These are phyloP conservation scores for Rhimphoctona megacephalus DNA, from an alignment of 2,888 invertebrate genomes.

Conservation along the genomic window DNA sequence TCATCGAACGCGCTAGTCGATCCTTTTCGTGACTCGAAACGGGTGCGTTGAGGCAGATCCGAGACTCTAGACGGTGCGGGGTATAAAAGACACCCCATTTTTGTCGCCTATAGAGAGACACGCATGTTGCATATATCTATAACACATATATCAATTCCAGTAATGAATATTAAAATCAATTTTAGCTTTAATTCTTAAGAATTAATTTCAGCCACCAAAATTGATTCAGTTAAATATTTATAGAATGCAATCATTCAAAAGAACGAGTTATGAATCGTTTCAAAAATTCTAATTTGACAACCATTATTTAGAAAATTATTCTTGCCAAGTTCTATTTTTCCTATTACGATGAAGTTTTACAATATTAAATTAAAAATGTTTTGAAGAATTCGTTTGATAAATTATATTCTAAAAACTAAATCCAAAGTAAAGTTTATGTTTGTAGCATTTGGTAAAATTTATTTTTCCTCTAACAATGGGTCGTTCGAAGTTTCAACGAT, in stretches of 20 bases:
- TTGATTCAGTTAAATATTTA: too few relatives aligned
- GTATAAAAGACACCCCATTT: conserved; percentile 32
- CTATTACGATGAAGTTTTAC: too few relatives aligned
- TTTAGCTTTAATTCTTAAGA: background rate
- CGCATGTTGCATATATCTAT: background rate
- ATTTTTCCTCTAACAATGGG: background rate
- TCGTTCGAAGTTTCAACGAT: background rate
- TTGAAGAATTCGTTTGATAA: background rate
- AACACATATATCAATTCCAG: background rate
- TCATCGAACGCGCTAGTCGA: conserved; percentile 66
- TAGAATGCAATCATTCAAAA: too few relatives aligned
- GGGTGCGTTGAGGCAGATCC: conserved; percentile 21
- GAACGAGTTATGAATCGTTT: too few relatives aligned
- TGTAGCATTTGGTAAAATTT: background rate
- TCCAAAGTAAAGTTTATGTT: background rate
- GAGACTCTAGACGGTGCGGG: conserved; percentile 33
- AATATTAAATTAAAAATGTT: too few relatives aligned
- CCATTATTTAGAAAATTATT: too few relatives aligned
- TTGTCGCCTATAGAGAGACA: conserved; percentile 1
- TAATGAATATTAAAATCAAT: background rate
- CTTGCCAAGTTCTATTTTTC: too few relatives aligned
- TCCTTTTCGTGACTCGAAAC: conserved; percentile 57
- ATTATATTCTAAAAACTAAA: background rate
- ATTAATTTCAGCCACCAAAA: background rate
- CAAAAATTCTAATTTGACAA: too few relatives aligned